Percentiles rank a stretch among this genome's conserved stretches.
phyloP scores from a whole-genome alignment of 2,888 invertebrate genomes.

The Hyles lineata region DNA sequence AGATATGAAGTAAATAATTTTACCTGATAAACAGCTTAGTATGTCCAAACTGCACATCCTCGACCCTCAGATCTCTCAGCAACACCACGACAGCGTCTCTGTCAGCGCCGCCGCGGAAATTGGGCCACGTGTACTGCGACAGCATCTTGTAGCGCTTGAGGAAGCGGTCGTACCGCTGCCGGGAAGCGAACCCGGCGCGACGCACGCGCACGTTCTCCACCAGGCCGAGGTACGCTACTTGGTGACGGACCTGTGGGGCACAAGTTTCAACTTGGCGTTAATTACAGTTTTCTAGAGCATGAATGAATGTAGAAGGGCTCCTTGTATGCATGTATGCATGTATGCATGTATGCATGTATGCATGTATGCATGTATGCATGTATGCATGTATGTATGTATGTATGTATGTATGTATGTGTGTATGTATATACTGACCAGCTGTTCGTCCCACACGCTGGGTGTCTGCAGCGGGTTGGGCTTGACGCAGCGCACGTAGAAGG shows the following conservation, averaged over 20 bases:
- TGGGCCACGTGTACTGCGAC: slow-evolving; percentile 98
- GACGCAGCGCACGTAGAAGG: slow-evolving; percentile 98
- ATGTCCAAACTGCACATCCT: slow-evolving; percentile 97
- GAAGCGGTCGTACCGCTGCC: slow-evolving; percentile 97
- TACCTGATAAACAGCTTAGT: slow-evolving; percentile 97
- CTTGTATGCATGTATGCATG: no score
- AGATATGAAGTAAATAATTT: no score
- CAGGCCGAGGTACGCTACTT: slow-evolving; percentile 94
- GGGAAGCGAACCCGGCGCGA: slow-evolving; percentile 98
- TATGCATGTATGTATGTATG: no score
- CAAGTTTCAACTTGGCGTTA: background rate
- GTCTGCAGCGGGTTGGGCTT: slow-evolving; percentile 98
- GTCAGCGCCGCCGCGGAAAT: slow-evolving; percentile 91
- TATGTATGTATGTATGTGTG: no score
- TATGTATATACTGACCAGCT: slow-evolving; percentile 87
- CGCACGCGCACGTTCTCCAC: slow-evolving; percentile 98
- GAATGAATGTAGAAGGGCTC: no score
- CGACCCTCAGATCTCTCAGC: slow-evolving; percentile 89
- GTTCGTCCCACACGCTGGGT: slow-evolving; percentile 92
- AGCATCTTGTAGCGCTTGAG: slow-evolving; percentile 98
- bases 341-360: no score
- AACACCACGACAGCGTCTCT: slow-evolving; percentile 94
- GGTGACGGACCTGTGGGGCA: slow-evolving; percentile 83
- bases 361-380: no score
- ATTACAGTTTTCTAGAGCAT: no score